Evolutionary conservation across 64 coral and sea anemone genomes (phyloP).

Genomic region (Cladopsammia gracilis): DNA sequence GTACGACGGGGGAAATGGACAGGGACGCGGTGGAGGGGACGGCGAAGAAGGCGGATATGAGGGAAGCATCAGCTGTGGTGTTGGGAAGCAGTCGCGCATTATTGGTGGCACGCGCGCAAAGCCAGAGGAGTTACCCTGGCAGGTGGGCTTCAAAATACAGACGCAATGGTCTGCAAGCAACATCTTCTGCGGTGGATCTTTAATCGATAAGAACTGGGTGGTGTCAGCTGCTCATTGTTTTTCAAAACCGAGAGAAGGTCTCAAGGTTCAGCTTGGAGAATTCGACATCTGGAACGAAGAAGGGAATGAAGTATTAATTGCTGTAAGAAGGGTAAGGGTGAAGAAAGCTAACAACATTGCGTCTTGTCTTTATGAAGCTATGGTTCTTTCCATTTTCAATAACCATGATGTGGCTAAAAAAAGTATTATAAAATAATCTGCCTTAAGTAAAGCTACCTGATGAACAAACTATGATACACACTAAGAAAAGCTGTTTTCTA

Average conservation of each 20-base stretch:
- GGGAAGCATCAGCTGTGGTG: not conserved
- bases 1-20: too few relatives aligned
- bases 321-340: not conserved
- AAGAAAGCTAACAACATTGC: too few relatives aligned
- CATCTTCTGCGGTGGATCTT: slow-evolving; percentile 27
- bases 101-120: not conserved
- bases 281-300: not conserved
- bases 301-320: not conserved
- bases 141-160: not conserved
- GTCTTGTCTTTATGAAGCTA: too few relatives aligned
- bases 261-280: not conserved
- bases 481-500: too few relatives aligned
- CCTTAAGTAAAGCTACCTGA: too few relatives aligned
- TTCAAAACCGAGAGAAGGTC: not conserved
- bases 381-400: too few relatives aligned
- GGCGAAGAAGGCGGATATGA: not conserved
- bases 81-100: slow-evolving; percentile 13
- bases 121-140: slow-evolving; percentile 14
- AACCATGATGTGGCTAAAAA: too few relatives aligned
- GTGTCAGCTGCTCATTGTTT: slow-evolving; percentile 41
- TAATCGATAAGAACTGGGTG: slow-evolving; percentile 20
- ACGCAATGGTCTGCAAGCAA: not conserved
- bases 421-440: too few relatives aligned
- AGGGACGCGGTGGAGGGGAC: too few relatives aligned
- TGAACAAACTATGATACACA: too few relatives aligned